A percentile compares a stretch with the other conserved stretches of the same genome.
phyloP scores from a whole-genome alignment of 2,888 invertebrate genomes.

The Latrodectus elegans region DNA sequence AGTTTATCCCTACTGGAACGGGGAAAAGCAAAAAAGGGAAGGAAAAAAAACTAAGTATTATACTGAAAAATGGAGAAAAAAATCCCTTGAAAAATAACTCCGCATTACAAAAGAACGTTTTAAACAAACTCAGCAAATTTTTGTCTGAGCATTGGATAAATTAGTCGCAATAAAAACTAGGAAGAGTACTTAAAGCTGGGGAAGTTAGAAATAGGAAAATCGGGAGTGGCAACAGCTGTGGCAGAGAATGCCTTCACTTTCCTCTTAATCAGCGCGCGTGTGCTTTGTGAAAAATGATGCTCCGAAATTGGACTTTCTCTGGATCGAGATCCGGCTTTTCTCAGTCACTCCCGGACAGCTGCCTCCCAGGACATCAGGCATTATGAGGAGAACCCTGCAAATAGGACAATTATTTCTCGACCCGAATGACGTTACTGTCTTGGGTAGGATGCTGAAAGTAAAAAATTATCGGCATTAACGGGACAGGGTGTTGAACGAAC shows the following conservation, averaged over 20 bases:
- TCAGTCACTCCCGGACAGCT: background rate
- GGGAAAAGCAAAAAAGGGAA: background rate
- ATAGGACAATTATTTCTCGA: background rate
- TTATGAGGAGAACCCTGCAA: slow-evolving; percentile 2
- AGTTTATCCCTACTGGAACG: background rate
- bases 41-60: background rate
- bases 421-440: background rate
- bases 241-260: slow-evolving; percentile 20
- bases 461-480: background rate
- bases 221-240: slow-evolving; percentile 40
- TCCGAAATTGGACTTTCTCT: slow-evolving; percentile 29
- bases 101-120: background rate
- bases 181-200: background rate
- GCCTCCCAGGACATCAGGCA: background rate
- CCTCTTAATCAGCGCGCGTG: slow-evolving; percentile 26
- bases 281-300: slow-evolving; percentile 45
- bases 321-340: background rate
- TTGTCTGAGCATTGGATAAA: background rate
- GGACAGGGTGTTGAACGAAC: background rate
- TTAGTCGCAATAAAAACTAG: slow-evolving; percentile 1
- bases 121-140: background rate
- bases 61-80: too few relatives aligned
- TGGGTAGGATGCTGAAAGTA: background rate
- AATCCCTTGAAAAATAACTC: slow-evolving; percentile 1
- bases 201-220: background rate